These are phyloP conservation scores for Coturnix japonica DNA, from an alignment of 2,113 vertebrate species.

Conservation along the genomic window DNA sequence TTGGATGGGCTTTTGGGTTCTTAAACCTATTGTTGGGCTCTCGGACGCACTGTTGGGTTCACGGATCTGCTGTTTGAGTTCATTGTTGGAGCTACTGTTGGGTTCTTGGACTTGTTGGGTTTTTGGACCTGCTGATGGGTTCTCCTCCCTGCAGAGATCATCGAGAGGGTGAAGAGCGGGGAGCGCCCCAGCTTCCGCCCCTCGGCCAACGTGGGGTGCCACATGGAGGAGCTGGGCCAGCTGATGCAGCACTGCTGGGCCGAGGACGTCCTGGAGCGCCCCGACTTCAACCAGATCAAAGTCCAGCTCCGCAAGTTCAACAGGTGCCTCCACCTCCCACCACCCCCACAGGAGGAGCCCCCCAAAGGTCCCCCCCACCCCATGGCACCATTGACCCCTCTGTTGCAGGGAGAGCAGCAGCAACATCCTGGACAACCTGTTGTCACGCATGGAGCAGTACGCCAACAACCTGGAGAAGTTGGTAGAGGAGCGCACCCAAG, in stretches of 20 bases:
- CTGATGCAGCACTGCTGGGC: conserved; percentile 94
- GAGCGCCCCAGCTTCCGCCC: conserved; percentile 82
- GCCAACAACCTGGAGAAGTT: conserved; percentile 96
- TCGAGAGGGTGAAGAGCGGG: conserved; percentile 79
- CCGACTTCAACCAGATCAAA: conserved; percentile 90
- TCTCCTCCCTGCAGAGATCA: conserved; percentile 78
- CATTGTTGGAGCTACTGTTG: too few species aligned
- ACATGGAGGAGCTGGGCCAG: conserved; percentile 86
- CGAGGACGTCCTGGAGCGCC: conserved; percentile 84
- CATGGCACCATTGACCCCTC: background rate
- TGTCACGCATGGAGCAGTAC: conserved; percentile 95
- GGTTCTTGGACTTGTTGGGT: too few species aligned
- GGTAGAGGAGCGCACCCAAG: conserved; percentile 93
- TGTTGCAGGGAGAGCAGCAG: conserved; percentile 83
- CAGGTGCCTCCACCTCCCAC: conserved; percentile 72
- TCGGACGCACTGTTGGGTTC: too few species aligned
- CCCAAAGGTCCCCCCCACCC: fast-evolving
- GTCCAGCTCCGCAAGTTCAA: conserved; percentile 87
- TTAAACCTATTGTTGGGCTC: too few species aligned
- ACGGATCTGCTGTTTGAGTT: too few species aligned
- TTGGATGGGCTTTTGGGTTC: too few species aligned
- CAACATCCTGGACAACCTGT: conserved; percentile 94
- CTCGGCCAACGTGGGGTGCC: conserved; percentile 80
- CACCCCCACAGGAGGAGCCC: fast-evolving
- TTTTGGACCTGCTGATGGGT: background rate